These are phyloP conservation scores for Conomelus anceps DNA, from an alignment of 2,888 invertebrate genomes.

Conservation along the genomic window DNA sequence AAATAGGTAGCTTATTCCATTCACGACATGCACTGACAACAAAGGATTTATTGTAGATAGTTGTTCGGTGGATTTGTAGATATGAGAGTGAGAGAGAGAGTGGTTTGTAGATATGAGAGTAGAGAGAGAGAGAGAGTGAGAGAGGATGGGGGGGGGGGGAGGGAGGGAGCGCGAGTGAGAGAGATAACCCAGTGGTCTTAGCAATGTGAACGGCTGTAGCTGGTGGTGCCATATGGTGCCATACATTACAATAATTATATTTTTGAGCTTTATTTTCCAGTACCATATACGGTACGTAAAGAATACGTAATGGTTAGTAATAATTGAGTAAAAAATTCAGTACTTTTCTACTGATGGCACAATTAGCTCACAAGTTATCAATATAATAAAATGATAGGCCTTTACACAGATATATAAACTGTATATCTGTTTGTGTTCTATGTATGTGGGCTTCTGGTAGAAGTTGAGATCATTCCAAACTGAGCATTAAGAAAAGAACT, in stretches of 20 bases:
- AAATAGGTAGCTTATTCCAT: too few species aligned
- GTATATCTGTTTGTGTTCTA: background rate
- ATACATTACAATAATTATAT: background rate
- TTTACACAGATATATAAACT: background rate
- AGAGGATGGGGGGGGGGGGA: too few species aligned
- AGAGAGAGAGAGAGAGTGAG: too few species aligned
- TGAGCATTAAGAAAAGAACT: slow-evolving; percentile 52
- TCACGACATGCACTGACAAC: too few species aligned
- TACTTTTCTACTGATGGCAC: background rate
- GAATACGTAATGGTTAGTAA: background rate
- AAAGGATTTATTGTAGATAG: too few species aligned
- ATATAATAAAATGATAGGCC: background rate
- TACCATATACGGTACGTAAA: background rate
- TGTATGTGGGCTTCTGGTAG: background rate
- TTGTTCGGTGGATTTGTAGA: too few species aligned
- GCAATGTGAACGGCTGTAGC: too few species aligned
- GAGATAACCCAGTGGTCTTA: background rate
- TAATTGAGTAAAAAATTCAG: background rate
- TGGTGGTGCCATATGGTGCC: too few species aligned
- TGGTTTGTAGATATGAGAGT: too few species aligned
- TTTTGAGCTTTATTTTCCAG: background rate
- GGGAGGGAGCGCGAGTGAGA: too few species aligned
- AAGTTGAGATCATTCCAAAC: background rate
- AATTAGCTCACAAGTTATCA: background rate
- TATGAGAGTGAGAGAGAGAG: too few species aligned